A percentile compares a stretch with the other conserved stretches of the same genome.
phyloP scores from a whole-genome alignment of 2,888 invertebrate species.

The Drosophila yooni region DNA sequence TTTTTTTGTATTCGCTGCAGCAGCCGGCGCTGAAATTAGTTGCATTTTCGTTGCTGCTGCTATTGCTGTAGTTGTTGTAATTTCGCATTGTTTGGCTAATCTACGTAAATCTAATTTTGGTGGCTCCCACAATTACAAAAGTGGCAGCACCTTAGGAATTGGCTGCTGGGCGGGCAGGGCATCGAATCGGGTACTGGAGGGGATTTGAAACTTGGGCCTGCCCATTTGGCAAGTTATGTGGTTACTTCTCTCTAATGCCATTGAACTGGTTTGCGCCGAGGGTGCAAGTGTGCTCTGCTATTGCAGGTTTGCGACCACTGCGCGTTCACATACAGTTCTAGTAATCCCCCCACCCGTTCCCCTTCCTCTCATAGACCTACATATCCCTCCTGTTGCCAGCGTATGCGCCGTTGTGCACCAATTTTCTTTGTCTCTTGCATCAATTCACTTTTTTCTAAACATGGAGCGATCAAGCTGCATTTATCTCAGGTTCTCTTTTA shows the following conservation, averaged over 20 bases:
- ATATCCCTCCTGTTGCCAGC: conserved; percentile 18
- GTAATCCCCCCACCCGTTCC: neutral
- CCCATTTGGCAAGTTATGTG: conserved; percentile 77
- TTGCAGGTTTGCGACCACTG: conserved; percentile 59
- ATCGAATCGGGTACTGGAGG: neutral
- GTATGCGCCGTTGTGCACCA: conserved; percentile 65
- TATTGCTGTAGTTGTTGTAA: conserved; percentile 57
- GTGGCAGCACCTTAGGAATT: conserved; percentile 15
- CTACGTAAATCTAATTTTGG: conserved; percentile 75
- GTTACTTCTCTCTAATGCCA: conserved; percentile 75
- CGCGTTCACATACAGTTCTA: conserved; percentile 23
- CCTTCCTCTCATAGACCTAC: neutral
- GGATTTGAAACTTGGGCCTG: conserved; percentile 61
- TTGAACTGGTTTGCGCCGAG: conserved; percentile 74
- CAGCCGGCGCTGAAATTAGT: conserved; percentile 54
- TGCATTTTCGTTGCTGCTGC: conserved; percentile 35
- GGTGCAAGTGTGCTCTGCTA: conserved; percentile 61
- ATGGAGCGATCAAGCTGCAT: conserved; percentile 27
- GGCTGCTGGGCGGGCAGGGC: neutral
- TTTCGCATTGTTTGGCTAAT: conserved; percentile 79
- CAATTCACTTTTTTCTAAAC: conserved; percentile 78
- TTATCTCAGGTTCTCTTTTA: conserved; percentile 11
- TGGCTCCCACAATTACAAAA: conserved; percentile 76
- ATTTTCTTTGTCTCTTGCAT: conserved; percentile 77
- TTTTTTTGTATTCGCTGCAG: conserved; percentile 16